A percentile compares a stretch with the other conserved stretches of the same genome.
These are phyloP conservation scores for Helicoverpa armigera DNA, from an alignment of 1,140 invertebrate species.

Conservation along the genomic window DNA sequence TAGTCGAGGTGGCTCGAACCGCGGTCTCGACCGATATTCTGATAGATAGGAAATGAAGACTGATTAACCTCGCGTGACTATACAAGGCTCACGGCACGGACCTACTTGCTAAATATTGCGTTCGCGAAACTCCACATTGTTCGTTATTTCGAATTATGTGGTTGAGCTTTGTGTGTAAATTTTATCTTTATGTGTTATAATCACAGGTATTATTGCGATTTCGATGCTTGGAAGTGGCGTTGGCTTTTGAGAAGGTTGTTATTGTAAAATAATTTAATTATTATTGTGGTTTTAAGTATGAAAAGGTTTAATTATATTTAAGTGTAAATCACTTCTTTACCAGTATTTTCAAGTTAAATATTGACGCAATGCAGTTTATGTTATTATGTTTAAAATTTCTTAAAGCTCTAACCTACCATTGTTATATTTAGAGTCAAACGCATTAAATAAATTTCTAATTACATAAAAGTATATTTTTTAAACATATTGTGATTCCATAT, in stretches of 20 bases:
- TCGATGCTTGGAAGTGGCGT: neutral
- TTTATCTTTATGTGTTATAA: constrained; percentile 29
- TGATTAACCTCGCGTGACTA: constrained; percentile 83
- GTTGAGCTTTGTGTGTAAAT: constrained; percentile 20
- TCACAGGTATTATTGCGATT: constrained; percentile 14
- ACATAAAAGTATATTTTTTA: neutral
- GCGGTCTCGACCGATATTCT: constrained; percentile 72
- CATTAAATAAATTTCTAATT: no score
- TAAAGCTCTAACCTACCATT: no score
- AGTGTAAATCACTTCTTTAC: neutral
- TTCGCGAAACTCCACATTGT: constrained; percentile 33
- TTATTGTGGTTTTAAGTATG: neutral
- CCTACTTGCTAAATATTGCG: constrained; percentile 64
- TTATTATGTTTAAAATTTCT: no score
- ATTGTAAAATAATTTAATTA: neutral
- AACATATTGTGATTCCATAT: neutral
- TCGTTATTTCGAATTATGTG: constrained; percentile 6
- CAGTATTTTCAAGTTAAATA: no score
- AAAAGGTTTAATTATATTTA: neutral
- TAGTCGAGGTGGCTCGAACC: constrained; percentile 70
- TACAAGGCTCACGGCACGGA: constrained; percentile 66
- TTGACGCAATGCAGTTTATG: neutral
- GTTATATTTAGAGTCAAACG: no score
- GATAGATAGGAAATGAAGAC: constrained; percentile 86
- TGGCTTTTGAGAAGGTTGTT: neutral